Evolutionary conservation across 2,888 invertebrate genomes (phyloP).

Genomic region (Drosophila pullipes): DNA sequence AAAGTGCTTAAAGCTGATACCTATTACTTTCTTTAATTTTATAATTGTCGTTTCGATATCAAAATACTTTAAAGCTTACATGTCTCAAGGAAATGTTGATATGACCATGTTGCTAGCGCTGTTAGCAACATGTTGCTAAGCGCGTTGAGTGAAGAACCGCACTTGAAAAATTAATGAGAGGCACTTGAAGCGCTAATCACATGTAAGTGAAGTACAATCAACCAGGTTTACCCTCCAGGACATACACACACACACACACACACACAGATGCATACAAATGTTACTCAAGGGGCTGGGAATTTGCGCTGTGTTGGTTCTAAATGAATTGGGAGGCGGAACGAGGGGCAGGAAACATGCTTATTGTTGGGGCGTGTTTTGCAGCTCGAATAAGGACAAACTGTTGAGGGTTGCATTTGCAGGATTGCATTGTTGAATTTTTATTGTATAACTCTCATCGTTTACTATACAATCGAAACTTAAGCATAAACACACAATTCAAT

Average conservation of each 20-base stretch:
- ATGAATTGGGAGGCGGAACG: constrained; percentile 13
- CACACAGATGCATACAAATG: constrained; percentile 11
- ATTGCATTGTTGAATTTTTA: constrained; percentile 58
- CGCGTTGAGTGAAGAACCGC: constrained; percentile 44
- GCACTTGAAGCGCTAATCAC: constrained; percentile 76
- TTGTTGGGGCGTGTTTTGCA: constrained; percentile 40
- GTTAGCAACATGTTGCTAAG: constrained; percentile 56
- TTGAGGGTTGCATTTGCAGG: constrained; percentile 60
- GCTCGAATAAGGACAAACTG: constrained; percentile 9
- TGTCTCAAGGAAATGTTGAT: neutral
- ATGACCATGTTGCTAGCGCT: constrained; percentile 10
- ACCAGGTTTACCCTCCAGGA: constrained; percentile 47
- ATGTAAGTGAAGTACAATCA: constrained; percentile 64
- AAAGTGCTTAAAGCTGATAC: neutral
- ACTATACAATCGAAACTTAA: constrained; percentile 61
- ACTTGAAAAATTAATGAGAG: constrained; percentile 77
- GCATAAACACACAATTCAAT: constrained; percentile 33
- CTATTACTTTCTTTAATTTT: neutral
- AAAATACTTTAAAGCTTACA: neutral
- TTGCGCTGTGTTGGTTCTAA: constrained; percentile 25
- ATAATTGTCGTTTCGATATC: neutral
- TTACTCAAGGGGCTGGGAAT: constrained; percentile 30
- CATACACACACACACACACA: constrained; percentile 3
- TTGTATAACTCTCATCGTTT: constrained; percentile 48
- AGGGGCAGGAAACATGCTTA: constrained; percentile 37